A percentile compares a stretch with the other conserved stretches of the same genome.
Evolutionary conservation across 2,113 vertebrate genomes (phyloP).

Genomic region (human (Homo sapiens)): DNA sequence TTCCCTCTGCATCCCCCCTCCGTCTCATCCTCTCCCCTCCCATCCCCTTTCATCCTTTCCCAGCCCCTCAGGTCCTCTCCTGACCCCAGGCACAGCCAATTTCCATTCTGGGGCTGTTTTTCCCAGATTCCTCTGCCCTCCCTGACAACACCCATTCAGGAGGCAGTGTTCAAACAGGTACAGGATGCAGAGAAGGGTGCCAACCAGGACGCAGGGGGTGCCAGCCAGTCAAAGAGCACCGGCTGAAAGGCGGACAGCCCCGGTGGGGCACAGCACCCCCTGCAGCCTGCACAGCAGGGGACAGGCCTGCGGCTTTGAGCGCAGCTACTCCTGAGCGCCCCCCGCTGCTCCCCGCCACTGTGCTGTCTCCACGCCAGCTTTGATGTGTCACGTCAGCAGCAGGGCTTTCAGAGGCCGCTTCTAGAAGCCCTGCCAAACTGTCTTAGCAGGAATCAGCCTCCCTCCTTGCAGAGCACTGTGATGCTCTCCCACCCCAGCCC

Average conservation of each 20-base stretch:
- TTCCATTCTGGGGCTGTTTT: neutral
- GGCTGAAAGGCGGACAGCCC: conserved; percentile 74
- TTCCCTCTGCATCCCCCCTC: neutral
- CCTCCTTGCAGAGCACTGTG: neutral
- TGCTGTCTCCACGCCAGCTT: conserved; percentile 87
- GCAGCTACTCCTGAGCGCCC: conserved; percentile 82
- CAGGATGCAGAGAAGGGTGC: neutral
- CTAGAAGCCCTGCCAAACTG: conserved; percentile 86
- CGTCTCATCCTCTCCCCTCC: neutral
- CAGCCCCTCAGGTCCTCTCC: rapidly evolving
- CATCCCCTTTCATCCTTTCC: neutral
- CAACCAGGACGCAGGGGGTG: rapidly evolving
- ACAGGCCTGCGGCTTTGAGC: conserved; percentile 87
- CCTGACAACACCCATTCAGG: neutral
- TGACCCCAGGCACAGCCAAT: rapidly evolving
- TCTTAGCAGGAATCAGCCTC: conserved; percentile 58
- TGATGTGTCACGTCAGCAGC: conserved; percentile 95
- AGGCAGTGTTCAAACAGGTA: conserved; percentile 52
- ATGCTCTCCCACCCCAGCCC: neutral
- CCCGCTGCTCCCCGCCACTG: conserved; percentile 89
- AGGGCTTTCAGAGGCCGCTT: conserved; percentile 81
- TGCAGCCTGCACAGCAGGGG: conserved; percentile 61
- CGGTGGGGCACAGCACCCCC: conserved; percentile 62
- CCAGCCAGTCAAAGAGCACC: neutral
- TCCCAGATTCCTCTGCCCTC: neutral